Evolutionary conservation across 2,888 invertebrate genomes (phyloP).

Genomic region (Lycia hirtaria): DNA sequence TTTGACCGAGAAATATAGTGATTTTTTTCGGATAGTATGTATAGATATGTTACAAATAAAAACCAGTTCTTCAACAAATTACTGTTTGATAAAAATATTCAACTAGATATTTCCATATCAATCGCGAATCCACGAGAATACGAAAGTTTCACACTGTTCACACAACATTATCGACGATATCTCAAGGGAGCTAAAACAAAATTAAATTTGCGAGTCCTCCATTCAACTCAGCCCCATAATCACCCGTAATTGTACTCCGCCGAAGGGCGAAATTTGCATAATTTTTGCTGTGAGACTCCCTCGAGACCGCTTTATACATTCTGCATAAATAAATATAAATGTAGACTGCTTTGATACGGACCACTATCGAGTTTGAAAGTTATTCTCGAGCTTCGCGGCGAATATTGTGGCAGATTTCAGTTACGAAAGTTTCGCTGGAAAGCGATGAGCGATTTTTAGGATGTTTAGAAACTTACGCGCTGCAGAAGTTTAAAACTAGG

Average conservation of each 20-base stretch:
- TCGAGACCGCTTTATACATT: constrained; percentile 68
- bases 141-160: constrained; percentile 29
- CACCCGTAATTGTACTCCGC: constrained; percentile 72
- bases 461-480: constrained; percentile 14
- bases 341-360: constrained; percentile 60
- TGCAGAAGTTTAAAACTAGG: constrained; percentile 21
- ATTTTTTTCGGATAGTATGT: too few species aligned
- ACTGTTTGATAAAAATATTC: not conserved
- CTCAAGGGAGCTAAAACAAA: constrained; percentile 39
- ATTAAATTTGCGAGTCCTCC: constrained; percentile 61
- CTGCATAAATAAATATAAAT: constrained; percentile 65
- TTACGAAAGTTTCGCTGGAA: constrained; percentile 20
- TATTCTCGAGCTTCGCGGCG: constrained; percentile 35
- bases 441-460: constrained; percentile 26
- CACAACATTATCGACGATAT: constrained; percentile 33
- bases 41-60: too few species aligned
- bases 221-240: constrained; percentile 72
- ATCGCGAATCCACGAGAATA: constrained; percentile 9
- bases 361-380: constrained; percentile 64
- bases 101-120: constrained; percentile 17
- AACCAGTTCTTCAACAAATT: not conserved
- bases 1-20: too few species aligned
- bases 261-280: constrained; percentile 79
- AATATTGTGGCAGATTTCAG: constrained; percentile 42
- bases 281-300: constrained; percentile 65